Percentiles rank a stretch among this genome's conserved stretches.
These are phyloP conservation scores for Drosophila sordidula DNA, from an alignment of 2,888 invertebrate species.

Conservation along the genomic window DNA sequence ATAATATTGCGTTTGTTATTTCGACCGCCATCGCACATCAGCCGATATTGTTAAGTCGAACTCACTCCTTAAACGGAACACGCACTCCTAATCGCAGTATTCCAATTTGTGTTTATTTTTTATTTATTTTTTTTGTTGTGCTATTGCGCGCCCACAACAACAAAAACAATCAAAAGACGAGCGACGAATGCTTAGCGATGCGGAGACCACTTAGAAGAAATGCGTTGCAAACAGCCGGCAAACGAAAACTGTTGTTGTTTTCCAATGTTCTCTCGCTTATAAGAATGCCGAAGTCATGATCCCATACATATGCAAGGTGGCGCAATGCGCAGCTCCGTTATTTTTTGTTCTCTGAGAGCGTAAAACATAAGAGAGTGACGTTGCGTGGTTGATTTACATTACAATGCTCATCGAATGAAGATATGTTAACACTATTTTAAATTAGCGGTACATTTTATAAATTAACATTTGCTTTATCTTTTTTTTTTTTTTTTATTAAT, in stretches of 20 bases:
- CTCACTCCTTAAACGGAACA: constrained; percentile 32
- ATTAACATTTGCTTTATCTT: background rate
- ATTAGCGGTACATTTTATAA: background rate
- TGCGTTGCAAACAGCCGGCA: constrained; percentile 63
- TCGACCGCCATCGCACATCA: constrained; percentile 47
- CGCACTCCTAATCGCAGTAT: constrained; percentile 9
- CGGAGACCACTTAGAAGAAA: constrained; percentile 26
- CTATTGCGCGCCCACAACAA: constrained; percentile 39
- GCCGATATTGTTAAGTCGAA: constrained; percentile 4
- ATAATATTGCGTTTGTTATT: constrained; percentile 49
- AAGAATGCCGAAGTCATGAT: constrained; percentile 47
- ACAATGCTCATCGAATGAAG: background rate
- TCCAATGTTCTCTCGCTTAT: constrained; percentile 49
- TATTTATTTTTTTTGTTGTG: constrained; percentile 29
- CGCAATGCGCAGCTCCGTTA: constrained; percentile 12
- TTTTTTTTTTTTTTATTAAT: background rate
- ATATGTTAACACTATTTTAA: background rate
- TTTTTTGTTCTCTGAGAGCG: constrained; percentile 21
- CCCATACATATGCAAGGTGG: constrained; percentile 13
- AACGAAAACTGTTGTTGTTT: constrained; percentile 57
- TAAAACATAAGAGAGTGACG: constrained; percentile 21
- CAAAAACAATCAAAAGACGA: constrained; percentile 27
- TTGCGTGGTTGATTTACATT: background rate
- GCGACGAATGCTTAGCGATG: constrained; percentile 35
- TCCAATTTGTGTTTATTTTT: constrained; percentile 17